phyloP scores from a whole-genome alignment of 2,113 vertebrate species.

The Anolis sagrei region DNA sequence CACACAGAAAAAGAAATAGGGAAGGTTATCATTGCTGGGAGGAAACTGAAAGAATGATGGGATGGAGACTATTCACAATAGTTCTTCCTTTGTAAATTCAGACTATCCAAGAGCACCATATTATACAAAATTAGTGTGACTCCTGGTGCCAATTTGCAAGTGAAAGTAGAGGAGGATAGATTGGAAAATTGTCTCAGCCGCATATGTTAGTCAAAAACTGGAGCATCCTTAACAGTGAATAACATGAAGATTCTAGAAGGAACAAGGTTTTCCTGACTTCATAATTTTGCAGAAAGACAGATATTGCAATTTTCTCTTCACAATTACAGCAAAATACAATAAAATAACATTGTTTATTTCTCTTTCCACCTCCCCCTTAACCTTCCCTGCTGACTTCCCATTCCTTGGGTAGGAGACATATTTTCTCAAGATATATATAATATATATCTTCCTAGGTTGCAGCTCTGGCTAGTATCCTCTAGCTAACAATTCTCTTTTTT shows the following conservation, averaged over 20 bases:
- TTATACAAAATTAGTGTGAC: not conserved
- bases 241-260: not conserved
- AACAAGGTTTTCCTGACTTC: not conserved
- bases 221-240: not conserved
- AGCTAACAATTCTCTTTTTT: too few species aligned
- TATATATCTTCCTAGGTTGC: too few species aligned
- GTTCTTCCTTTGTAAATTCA: not conserved
- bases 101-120: not conserved
- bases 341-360: too few species aligned
- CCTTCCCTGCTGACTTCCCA: too few species aligned
- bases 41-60: not conserved
- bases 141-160: constrained; percentile 1
- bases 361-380: too few species aligned
- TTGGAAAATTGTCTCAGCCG: not conserved
- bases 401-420: too few species aligned
- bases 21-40: not conserved
- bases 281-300: not conserved
- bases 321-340: too few species aligned
- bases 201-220: not conserved
- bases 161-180: not conserved
- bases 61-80: not conserved
- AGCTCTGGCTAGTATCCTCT: too few species aligned
- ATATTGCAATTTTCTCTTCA: too few species aligned
- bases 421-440: too few species aligned
- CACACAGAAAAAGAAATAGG: not conserved